A percentile compares a stretch with the other conserved stretches of the same genome.
Conservation (phyloP, 2,888 invertebrate genomes). For the Drosophila helvetica region DNA sequence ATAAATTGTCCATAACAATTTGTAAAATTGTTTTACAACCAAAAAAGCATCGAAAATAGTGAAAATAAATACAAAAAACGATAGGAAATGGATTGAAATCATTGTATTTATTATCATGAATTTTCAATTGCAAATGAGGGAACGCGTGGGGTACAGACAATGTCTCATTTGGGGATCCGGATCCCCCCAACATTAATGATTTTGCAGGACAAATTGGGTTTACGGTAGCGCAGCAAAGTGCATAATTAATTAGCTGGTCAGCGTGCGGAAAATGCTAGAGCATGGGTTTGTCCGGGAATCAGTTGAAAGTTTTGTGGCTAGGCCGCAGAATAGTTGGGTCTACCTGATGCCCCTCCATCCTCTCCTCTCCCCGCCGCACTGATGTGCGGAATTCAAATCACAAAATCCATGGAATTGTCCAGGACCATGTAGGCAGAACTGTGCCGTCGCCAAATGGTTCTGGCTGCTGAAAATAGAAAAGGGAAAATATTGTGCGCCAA, state of each 20-base stretch:
- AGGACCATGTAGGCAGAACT: slow-evolving; percentile 78
- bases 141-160: slow-evolving; percentile 45
- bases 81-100: slow-evolving; percentile 36
- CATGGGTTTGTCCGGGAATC: slow-evolving; percentile 14
- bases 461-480: slow-evolving; percentile 55
- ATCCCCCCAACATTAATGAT: slow-evolving; percentile 64
- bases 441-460: slow-evolving; percentile 78
- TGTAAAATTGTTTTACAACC: slow-evolving; percentile 68
- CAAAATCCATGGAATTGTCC: slow-evolving; percentile 79
- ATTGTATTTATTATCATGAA: slow-evolving; percentile 63
- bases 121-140: slow-evolving; percentile 56
- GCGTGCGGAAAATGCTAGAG: not conserved
- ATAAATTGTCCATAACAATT: slow-evolving; percentile 79
- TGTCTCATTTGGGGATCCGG: slow-evolving; percentile 58
- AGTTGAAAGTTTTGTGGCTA: slow-evolving; percentile 39
- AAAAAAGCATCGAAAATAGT: slow-evolving; percentile 33
- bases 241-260: slow-evolving; percentile 72
- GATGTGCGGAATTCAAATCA: slow-evolving; percentile 56
- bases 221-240: slow-evolving; percentile 52
- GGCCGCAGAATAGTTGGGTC: slow-evolving; percentile 46
- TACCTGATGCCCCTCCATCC: slow-evolving; percentile 52
- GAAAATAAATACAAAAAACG: slow-evolving; percentile 6
- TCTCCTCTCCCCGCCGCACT: not conserved
- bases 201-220: slow-evolving; percentile 50
- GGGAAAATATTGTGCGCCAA: slow-evolving; percentile 18